phyloP scores from a whole-genome alignment of 2,888 invertebrate genomes.

The Lasioglossum zephyrum region DNA sequence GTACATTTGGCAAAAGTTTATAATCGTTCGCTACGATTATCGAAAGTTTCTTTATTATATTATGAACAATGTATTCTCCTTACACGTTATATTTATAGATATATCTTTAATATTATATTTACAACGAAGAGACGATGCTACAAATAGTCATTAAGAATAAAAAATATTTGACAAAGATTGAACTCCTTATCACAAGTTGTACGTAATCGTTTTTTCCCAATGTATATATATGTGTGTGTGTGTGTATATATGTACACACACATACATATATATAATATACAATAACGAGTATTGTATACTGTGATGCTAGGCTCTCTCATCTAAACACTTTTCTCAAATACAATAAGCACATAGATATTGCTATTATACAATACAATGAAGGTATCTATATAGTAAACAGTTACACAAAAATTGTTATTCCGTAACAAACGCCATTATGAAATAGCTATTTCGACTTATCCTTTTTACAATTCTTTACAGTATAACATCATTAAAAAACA shows the following conservation, averaged over 20 bases:
- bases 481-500: slow-evolving; percentile 76
- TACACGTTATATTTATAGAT: slow-evolving; percentile 9
- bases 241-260: slow-evolving; percentile 58
- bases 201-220: slow-evolving; percentile 71
- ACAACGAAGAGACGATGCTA: slow-evolving; percentile 19
- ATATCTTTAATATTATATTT: slow-evolving; percentile 36
- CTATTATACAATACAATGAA: slow-evolving; percentile 81
- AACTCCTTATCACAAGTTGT: slow-evolving; percentile 68
- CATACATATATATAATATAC: slow-evolving; percentile 66
- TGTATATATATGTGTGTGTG: slow-evolving; percentile 54
- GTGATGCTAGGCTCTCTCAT: slow-evolving; percentile 70
- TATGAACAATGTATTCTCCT: slow-evolving; percentile 13
- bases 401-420: slow-evolving; percentile 79
- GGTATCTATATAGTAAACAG: slow-evolving; percentile 78
- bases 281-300: slow-evolving; percentile 76
- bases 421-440: slow-evolving; percentile 79
- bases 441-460: slow-evolving; percentile 75
- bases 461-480: slow-evolving; percentile 80
- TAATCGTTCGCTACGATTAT: slow-evolving; percentile 6
- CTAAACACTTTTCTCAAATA: slow-evolving; percentile 79
- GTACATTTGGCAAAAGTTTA: slow-evolving; percentile 29
- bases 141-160: slow-evolving; percentile 23
- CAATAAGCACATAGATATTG: slow-evolving; percentile 82
- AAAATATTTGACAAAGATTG: slow-evolving; percentile 76
- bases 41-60: slow-evolving; percentile 7